Percentiles rank a stretch among this genome's conserved stretches.
phyloP scores from a whole-genome alignment of 2,797 vertebrate species.

The Aratinga solstitialis region DNA sequence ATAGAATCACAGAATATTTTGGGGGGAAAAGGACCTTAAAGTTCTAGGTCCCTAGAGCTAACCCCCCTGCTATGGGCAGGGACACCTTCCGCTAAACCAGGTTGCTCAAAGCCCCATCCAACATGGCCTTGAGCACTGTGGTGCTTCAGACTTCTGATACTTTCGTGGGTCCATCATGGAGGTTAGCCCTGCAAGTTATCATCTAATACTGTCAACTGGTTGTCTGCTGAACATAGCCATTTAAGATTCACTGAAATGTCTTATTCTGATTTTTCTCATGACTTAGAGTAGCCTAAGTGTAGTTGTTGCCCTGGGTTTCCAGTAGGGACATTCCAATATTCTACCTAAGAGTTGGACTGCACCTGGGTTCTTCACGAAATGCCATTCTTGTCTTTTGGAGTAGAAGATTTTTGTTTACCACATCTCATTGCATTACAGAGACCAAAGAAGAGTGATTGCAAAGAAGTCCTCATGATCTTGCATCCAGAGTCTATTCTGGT shows the following conservation, averaged over 20 bases:
- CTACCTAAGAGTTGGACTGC: background rate
- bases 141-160: background rate
- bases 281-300: background rate
- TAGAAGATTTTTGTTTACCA: background rate
- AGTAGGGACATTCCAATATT: background rate
- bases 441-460: background rate
- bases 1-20: background rate
- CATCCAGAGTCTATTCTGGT: background rate
- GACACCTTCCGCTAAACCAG: background rate
- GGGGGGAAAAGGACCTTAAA: background rate
- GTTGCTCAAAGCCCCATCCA: background rate
- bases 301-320: background rate
- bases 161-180: background rate
- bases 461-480: background rate
- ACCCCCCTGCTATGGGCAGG: background rate
- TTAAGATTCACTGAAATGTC: background rate
- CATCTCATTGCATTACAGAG: background rate
- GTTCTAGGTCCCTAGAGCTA: background rate
- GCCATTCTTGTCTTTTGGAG: background rate
- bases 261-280: background rate
- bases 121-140: background rate
- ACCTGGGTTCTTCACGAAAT: background rate
- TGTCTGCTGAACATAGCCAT: background rate
- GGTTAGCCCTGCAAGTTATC: background rate
- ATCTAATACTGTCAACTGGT: background rate